phyloP scores from a whole-genome alignment of 2,888 invertebrate species.

The Patella ulyssiponensis region DNA sequence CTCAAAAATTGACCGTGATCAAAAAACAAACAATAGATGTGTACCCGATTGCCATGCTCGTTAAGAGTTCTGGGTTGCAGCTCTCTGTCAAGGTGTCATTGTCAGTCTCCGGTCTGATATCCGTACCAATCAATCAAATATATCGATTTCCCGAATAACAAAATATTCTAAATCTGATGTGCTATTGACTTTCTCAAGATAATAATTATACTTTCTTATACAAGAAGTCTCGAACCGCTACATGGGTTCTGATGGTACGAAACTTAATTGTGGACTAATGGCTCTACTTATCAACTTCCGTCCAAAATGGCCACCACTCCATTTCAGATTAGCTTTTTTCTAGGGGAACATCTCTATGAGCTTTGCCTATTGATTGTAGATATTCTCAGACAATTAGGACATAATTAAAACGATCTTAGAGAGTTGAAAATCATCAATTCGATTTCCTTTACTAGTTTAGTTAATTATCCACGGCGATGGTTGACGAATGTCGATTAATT shows the following conservation, averaged over 20 bases:
- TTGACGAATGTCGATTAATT: conserved; percentile 12
- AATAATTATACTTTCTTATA: conserved; percentile 9
- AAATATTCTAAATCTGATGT: not conserved
- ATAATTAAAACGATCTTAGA: conserved; percentile 7
- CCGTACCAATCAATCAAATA: conserved; percentile 1
- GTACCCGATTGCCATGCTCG: no score
- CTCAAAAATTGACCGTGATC: conserved; percentile 1
- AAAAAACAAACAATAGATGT: conserved; percentile 1
- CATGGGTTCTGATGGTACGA: conserved; percentile 3
- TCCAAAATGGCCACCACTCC: conserved; percentile 11
- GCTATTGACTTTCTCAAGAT: conserved; percentile 5
- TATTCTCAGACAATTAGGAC: conserved; percentile 10
- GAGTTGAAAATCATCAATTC: conserved; percentile 12
- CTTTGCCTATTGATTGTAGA: conserved; percentile 9
- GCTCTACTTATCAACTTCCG: conserved; percentile 10
- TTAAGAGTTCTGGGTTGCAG: not conserved
- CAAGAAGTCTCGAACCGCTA: not conserved
- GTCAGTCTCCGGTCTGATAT: not conserved
- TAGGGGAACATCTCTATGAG: conserved; percentile 11
- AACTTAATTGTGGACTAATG: conserved; percentile 11
- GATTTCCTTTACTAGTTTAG: conserved; percentile 10
- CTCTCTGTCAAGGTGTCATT: conserved; percentile 1
- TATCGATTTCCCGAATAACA: not conserved
- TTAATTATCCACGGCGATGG: conserved; percentile 9
- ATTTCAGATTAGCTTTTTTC: conserved; percentile 13